A percentile compares a stretch with the other conserved stretches of the same genome.
Evolutionary conservation across 2,888 invertebrate genomes (phyloP).

Genomic region (Gymnocheta viridis): DNA sequence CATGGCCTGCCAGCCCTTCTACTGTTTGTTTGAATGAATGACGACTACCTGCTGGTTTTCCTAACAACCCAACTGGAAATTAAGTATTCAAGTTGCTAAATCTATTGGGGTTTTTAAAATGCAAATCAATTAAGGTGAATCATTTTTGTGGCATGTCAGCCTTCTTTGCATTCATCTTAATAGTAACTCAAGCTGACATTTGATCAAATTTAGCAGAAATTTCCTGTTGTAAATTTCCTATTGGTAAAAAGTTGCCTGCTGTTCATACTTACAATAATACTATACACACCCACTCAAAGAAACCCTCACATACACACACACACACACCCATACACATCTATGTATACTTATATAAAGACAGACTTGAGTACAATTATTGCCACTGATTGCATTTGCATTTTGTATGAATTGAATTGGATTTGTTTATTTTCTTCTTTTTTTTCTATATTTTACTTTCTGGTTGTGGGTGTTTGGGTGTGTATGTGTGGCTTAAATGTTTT

Average conservation of each 20-base stretch:
- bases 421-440: slow-evolving; percentile 45
- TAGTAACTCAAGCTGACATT: background rate
- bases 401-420: slow-evolving; percentile 70
- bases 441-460: slow-evolving; percentile 9
- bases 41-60: background rate
- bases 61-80: slow-evolving; percentile 29
- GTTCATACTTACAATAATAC: slow-evolving; percentile 12
- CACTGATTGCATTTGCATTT: slow-evolving; percentile 72
- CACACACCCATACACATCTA: background rate
- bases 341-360: background rate
- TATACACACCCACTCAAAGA: background rate
- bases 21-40: slow-evolving; percentile 3
- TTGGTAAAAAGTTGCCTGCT: slow-evolving; percentile 5
- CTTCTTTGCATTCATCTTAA: background rate
- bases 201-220: slow-evolving; percentile 31
- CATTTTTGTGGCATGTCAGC: background rate
- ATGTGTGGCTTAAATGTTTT: slow-evolving; percentile 31
- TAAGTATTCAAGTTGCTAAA: background rate
- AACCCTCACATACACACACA: background rate
- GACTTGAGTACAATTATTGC: slow-evolving; percentile 66
- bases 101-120: background rate
- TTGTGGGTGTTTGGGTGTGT: slow-evolving; percentile 28
- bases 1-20: slow-evolving; percentile 16
- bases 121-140: slow-evolving; percentile 3
- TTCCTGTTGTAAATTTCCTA: slow-evolving; percentile 34